A percentile compares a stretch with the other conserved stretches of the same genome.
phyloP scores from a whole-genome alignment of 1,140 invertebrate genomes.

The Coelopa frigida region DNA sequence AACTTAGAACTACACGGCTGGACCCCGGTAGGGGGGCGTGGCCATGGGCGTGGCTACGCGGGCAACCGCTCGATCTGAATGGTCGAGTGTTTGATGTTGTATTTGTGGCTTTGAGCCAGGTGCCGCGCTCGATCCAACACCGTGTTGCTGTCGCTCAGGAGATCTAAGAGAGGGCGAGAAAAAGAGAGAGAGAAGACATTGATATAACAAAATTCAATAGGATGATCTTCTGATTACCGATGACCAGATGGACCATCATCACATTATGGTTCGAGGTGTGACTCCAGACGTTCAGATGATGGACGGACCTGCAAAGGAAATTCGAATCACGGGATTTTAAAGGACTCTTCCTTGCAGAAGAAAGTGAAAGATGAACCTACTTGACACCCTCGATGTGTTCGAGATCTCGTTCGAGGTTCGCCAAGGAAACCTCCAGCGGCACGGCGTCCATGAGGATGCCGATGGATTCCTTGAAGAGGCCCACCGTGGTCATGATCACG shows the following conservation, averaged over 20 bases:
- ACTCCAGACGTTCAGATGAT: conserved; percentile 74
- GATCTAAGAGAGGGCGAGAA: conserved; percentile 45
- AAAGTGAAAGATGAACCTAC: conserved; percentile 24
- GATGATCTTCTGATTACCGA: conserved; percentile 50
- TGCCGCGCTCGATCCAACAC: conserved; percentile 50
- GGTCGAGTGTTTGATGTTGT: conserved; percentile 54
- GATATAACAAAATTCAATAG: background rate
- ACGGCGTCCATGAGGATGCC: conserved; percentile 73
- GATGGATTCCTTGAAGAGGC: conserved; percentile 67
- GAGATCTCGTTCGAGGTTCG: conserved; percentile 49
- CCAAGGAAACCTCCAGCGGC: conserved; percentile 51
- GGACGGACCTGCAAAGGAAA: conserved; percentile 53
- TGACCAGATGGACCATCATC: conserved; percentile 65
- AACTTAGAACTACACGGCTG: no score
- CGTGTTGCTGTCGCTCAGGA: conserved; percentile 45
- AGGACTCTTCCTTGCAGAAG: background rate
- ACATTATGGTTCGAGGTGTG: conserved; percentile 66
- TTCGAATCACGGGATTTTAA: no score
- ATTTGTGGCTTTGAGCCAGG: conserved; percentile 47
- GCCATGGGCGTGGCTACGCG: no score
- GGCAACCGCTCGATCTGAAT: conserved; percentile 50
- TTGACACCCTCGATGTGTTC: conserved; percentile 57
- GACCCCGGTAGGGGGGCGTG: no score
- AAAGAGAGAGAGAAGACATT: background rate
- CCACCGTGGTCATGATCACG: conserved; percentile 72